These are phyloP conservation scores for Macroramphosus scolopax DNA, from an alignment of 2,797 vertebrate species.

Conservation along the genomic window DNA sequence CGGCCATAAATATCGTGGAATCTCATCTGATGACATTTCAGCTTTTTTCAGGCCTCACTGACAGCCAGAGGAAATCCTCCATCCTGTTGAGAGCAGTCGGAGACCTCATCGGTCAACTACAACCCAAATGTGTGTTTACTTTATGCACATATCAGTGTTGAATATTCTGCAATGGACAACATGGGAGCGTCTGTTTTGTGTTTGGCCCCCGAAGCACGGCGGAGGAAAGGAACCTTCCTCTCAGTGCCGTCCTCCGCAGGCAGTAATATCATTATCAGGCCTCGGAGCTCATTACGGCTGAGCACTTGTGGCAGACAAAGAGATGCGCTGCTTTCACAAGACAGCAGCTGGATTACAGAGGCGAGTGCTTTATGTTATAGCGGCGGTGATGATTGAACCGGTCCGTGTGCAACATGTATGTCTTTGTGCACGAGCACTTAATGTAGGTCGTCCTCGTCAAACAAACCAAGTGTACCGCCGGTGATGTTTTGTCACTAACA, in stretches of 20 bases:
- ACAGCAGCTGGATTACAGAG: constrained; percentile 50
- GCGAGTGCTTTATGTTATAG: constrained; percentile 2
- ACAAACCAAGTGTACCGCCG: no score
- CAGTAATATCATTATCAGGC: constrained; percentile 63
- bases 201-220: constrained; percentile 24
- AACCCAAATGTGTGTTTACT: constrained; percentile 12
- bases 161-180: constrained; percentile 44
- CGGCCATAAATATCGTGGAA: constrained; percentile 24
- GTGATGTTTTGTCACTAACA: not conserved
- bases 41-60: constrained; percentile 27
- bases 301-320: constrained; percentile 64
- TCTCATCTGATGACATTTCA: constrained; percentile 37
- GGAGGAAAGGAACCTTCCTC: constrained; percentile 42
- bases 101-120: not conserved
- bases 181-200: constrained; percentile 41
- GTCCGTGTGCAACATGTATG: constrained; percentile 13
- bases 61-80: constrained; percentile 43
- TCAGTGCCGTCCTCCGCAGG: constrained; percentile 38
- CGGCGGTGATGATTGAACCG: not conserved
- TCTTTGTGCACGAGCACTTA: not conserved
- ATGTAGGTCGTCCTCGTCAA: not conserved
- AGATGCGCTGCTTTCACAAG: constrained; percentile 44
- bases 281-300: constrained; percentile 62
- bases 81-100: no score
- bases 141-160: constrained; percentile 11